Base-by-base conservation (phyloP, 1,140 invertebrate species). In the Akabosia matsudoensis region DNA sequence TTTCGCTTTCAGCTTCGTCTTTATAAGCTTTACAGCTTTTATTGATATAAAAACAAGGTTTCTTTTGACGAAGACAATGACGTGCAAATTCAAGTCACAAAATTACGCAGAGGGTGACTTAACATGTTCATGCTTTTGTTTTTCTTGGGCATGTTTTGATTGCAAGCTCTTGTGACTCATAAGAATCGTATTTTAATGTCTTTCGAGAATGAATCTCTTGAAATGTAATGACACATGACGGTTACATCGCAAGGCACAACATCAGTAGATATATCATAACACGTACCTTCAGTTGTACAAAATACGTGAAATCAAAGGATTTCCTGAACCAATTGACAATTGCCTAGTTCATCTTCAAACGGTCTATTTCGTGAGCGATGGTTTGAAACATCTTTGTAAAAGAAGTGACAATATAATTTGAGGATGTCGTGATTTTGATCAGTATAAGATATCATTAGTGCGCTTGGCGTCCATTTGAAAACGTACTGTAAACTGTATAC, bases 1-100 rank as follows among this genome's bases (percentile, higher is more conserved):
- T 70, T 56, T 51, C 70, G 54, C 71, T 67, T 76, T 76, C 74
- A 76, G 72, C n/a, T n/a, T n/a, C n/a, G n/a, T n/a, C n/a, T n/a
- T n/a, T n/a, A n/a, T n/a, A n/a, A n/a, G n/a, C n/a, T n/a, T n/a
- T n/a, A n/a, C n/a, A n/a, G n/a, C n/a, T 76, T 76, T 76, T 70
- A 76, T 76, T 76, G 61, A 73, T 73, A 76, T 45, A 72, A 76
- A 56, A 33, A 30, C 70, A 45, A 45, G 33, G n/a, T n/a, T n/a
- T 34, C 37, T 22, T 51, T n/a, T 22, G 33, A 72, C 33, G 24
- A 31, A n/a, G 33, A 72, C 26, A 34, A 51, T 72, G 37, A 72
- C 34, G 33, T n/a, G 61, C 61, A 67, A 67, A 67, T 14, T 31
- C 61, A 67, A 28, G 61, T 31, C 61, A 28, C 10, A 67, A 30